Percentiles rank a stretch among this genome's conserved stretches.
These are phyloP conservation scores for Tretioscincus oriximinensis DNA, from an alignment of 2,113 vertebrate genomes.

Conservation along the genomic window DNA sequence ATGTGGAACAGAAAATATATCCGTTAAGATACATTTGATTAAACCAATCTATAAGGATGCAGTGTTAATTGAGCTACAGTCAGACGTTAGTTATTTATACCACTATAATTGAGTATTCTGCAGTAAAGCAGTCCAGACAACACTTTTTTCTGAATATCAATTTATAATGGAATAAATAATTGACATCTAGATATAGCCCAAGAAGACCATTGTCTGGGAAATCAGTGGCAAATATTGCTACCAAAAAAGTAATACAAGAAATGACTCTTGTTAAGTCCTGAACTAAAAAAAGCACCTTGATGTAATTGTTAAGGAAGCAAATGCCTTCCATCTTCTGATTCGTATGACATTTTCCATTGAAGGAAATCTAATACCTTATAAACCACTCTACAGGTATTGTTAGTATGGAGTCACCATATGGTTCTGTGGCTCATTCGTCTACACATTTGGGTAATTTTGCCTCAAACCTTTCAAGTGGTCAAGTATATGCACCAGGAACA, in stretches of 20 bases:
- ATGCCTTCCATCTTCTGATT: background rate
- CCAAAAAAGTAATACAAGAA: background rate
- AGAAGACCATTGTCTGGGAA: background rate
- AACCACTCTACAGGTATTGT: constrained; percentile 76
- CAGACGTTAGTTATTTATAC: too few species aligned
- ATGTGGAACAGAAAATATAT: background rate
- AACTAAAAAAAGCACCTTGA: background rate
- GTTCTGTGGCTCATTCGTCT: constrained; percentile 79
- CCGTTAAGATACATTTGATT: background rate
- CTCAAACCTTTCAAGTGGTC: constrained; percentile 90
- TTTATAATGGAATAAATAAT: too few species aligned
- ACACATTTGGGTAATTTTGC: constrained; percentile 91
- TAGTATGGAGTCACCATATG: constrained; percentile 81
- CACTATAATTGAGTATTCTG: too few species aligned
- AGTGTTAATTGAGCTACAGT: background rate
- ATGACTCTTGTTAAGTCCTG: background rate
- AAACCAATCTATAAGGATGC: background rate
- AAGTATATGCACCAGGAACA: constrained; percentile 88
- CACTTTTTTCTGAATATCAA: too few species aligned
- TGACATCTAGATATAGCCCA: too few species aligned
- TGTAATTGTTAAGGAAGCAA: background rate
- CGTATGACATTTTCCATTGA: background rate
- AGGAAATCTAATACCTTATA: constrained; percentile 24
- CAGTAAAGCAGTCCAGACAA: too few species aligned
- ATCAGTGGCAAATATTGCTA: background rate